These are phyloP conservation scores for Xestia c-nigrum DNA, from an alignment of 2,888 invertebrate species.

Conservation along the genomic window DNA sequence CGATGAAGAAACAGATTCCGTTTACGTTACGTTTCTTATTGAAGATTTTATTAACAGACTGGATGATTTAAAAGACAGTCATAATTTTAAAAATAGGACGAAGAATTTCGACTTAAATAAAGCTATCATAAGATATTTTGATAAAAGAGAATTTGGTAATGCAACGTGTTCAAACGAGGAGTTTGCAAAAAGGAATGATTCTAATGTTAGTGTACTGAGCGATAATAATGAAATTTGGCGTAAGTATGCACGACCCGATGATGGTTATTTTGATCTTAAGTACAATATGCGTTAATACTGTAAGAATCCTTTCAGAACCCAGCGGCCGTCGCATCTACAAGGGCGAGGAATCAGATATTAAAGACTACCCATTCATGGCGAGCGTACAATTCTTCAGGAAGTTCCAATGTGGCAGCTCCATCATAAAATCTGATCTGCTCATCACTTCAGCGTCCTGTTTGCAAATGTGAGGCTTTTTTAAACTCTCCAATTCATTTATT, in stretches of 20 bases:
- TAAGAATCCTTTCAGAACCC: constrained; percentile 65
- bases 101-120: constrained; percentile 62
- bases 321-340: constrained; percentile 78
- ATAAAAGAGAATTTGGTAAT: constrained; percentile 37
- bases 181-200: neutral
- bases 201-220: constrained; percentile 53
- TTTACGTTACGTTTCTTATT: constrained; percentile 65
- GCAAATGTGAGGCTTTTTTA: constrained; percentile 75
- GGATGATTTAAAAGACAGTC: constrained; percentile 67
- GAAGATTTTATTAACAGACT: constrained; percentile 68
- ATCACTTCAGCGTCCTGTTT: constrained; percentile 84
- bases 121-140: constrained; percentile 64
- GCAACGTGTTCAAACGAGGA: constrained; percentile 11
- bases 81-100: constrained; percentile 61
- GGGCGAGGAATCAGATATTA: constrained; percentile 75
- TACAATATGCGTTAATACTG: neutral
- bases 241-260: constrained; percentile 61
- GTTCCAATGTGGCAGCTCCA: constrained; percentile 82
- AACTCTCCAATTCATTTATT: neutral
- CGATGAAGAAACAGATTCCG: constrained; percentile 59
- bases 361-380: constrained; percentile 82
- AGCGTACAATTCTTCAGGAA: constrained; percentile 79
- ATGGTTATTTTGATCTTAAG: neutral
- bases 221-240: constrained; percentile 78
- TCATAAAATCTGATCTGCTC: constrained; percentile 81